phyloP scores from a whole-genome alignment of 2,888 invertebrate genomes.

The Apotomis betuletana region DNA sequence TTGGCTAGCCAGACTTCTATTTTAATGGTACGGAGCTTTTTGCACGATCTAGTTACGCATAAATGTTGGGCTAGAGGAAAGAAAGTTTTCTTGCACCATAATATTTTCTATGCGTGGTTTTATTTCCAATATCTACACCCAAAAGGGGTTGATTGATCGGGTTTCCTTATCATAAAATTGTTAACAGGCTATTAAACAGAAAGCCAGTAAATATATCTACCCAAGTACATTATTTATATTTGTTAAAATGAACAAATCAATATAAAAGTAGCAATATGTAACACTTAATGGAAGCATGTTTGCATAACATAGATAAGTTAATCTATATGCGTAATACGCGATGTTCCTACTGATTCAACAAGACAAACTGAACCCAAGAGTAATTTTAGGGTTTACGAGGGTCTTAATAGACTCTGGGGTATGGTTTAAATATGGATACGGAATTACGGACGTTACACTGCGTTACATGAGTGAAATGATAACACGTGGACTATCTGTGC shows the following conservation, averaged over 20 bases:
- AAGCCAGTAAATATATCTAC: not conserved
- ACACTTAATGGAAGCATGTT: slow-evolving; percentile 19
- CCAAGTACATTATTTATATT: too few species aligned
- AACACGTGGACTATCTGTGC: too few species aligned
- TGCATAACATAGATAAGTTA: slow-evolving; percentile 21
- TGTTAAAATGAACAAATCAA: not conserved
- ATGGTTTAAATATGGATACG: slow-evolving; percentile 9
- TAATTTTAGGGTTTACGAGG: slow-evolving; percentile 25
- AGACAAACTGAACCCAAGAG: slow-evolving; percentile 15
- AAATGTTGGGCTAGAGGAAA: too few species aligned
- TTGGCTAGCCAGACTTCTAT: too few species aligned
- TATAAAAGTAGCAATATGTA: not conserved
- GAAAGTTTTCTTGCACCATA: too few species aligned
- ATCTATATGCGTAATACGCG: slow-evolving; percentile 29
- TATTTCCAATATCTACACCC: too few species aligned
- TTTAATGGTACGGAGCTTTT: too few species aligned
- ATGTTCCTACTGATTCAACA: slow-evolving; percentile 20
- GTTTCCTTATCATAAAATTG: too few species aligned
- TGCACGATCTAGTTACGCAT: too few species aligned
- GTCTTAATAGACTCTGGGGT: slow-evolving; percentile 1
- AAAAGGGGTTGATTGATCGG: too few species aligned
- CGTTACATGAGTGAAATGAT: not conserved
- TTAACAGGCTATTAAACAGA: too few species aligned
- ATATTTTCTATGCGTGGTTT: too few species aligned
- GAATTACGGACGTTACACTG: not conserved